Evolutionary conservation across 2,888 invertebrate species (phyloP), one percentile per base, ranked within the genome.

Genomic region (Iselma pallidipennis): DNA sequence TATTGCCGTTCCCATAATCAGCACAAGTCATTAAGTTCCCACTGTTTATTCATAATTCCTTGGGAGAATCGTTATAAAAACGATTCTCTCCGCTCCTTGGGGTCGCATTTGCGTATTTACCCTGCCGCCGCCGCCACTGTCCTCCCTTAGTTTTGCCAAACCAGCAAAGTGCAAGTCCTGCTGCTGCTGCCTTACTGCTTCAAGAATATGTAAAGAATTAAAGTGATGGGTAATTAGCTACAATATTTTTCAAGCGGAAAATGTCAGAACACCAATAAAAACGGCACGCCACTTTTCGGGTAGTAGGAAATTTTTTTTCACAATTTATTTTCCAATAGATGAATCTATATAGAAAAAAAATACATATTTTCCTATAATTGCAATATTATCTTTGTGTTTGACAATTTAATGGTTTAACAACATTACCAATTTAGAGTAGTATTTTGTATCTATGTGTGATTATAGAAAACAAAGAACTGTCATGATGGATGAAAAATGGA

Each of bases 191-290:
- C 67, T 21, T 21, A 60, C 59, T 62, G 67, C 63, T 66, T 59
- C 66, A 70, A 73, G 71, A 74, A 74, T 73, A 78, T 76, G 74
- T 71, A 75, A 73, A 72, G 72, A 77, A 78, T 78, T 75, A 75
- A 76, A 75, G 78, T 79, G 79, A 79, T 79, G 81, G 81, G 81
- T 81, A 81, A 81, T 81, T 81, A 81, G 79, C 80, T 79, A 77
- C 80, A 77, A 76, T 77, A 78, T 78, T 81, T 79, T 79, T 75
- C 76, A 77, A 72, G 68, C 75, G 73, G 76, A 78, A 85, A 85
- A 85, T 84, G 84, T 84, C 84, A 84, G 78, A 72, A 75, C 77
- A 77, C 81, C 82, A 80, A 84, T 84, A 84, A 84, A 84, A 84
- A 83, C 21, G 80, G 78, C 82, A 83, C 78, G 82, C 81, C 77